Conservation (phyloP, 2,113 vertebrate genomes). For the Pandion haliaetus region DNA sequence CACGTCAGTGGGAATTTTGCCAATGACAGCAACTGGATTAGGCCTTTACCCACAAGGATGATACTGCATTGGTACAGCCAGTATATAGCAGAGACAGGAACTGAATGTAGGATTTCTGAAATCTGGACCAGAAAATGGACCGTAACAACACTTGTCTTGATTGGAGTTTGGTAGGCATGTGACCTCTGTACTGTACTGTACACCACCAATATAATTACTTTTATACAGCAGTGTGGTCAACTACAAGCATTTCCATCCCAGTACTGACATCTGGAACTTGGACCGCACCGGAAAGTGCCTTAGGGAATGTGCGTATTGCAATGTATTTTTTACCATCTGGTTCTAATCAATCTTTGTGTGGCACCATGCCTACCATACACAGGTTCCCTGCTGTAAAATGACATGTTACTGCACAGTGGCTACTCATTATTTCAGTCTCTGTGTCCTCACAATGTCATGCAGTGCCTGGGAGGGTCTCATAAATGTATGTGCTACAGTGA, state of each 20-base stretch:
- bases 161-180: not conserved
- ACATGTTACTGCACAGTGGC: not conserved
- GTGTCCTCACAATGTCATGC: slow-evolving; percentile 34
- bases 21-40: not conserved
- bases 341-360: slow-evolving; percentile 31
- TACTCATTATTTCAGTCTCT: slow-evolving; percentile 11
- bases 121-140: not conserved
- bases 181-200: not conserved
- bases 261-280: not conserved
- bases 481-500: not conserved
- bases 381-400: slow-evolving; percentile 5
- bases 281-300: not conserved
- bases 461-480: not conserved
- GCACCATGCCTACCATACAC: slow-evolving; percentile 5
- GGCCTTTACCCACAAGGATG: not conserved
- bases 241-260: not conserved
- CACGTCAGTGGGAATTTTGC: not conserved
- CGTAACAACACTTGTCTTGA: not conserved
- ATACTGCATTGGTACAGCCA: not conserved
- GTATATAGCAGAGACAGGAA: not conserved
- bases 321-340: slow-evolving; percentile 29
- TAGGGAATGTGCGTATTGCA: not conserved
- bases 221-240: not conserved
- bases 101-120: not conserved
- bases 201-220: not conserved